Conservation (phyloP, 2,888 invertebrate species). For the Drosophila prolongata region DNA sequence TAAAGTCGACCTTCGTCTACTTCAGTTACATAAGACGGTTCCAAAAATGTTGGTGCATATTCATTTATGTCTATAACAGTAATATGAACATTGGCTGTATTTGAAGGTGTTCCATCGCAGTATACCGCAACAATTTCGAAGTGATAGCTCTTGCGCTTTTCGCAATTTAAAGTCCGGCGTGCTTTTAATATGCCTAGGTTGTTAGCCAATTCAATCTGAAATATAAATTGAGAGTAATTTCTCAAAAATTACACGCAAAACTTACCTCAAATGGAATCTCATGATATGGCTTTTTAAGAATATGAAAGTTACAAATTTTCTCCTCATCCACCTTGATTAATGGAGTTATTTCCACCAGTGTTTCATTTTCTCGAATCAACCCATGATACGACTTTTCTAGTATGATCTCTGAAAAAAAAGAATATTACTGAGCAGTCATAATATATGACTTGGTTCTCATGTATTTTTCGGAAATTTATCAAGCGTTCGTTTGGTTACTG, state of each 20-base stretch:
- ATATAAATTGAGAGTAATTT: constrained; percentile 47
- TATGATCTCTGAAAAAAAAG: constrained; percentile 79
- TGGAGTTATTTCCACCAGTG: constrained; percentile 96
- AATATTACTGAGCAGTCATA: too few species aligned
- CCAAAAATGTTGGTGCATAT: constrained; percentile 95
- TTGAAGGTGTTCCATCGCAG: constrained; percentile 93
- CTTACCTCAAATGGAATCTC: constrained; percentile 95
- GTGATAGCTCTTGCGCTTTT: constrained; percentile 96
- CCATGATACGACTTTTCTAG: constrained; percentile 96
- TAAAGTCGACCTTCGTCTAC: constrained; percentile 95
- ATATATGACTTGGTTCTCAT: too few species aligned
- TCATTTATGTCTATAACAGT: constrained; percentile 98
- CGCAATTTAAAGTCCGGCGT: constrained; percentile 94
- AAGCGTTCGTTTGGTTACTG: too few species aligned
- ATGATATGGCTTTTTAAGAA: constrained; percentile 95
- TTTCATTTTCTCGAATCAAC: constrained; percentile 96
- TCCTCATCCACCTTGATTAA: constrained; percentile 93
- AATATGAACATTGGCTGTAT: constrained; percentile 96
- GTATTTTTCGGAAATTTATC: too few species aligned
- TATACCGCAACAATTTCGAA: constrained; percentile 97
- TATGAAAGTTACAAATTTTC: constrained; percentile 94
- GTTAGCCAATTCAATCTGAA: constrained; percentile 89
- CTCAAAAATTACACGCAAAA: background rate
- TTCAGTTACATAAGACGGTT: constrained; percentile 94
- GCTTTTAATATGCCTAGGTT: constrained; percentile 93